A percentile compares a stretch with the other conserved stretches of the same genome.
Conservation (phyloP, 1,140 invertebrate genomes). For the Amyelois transitella region DNA sequence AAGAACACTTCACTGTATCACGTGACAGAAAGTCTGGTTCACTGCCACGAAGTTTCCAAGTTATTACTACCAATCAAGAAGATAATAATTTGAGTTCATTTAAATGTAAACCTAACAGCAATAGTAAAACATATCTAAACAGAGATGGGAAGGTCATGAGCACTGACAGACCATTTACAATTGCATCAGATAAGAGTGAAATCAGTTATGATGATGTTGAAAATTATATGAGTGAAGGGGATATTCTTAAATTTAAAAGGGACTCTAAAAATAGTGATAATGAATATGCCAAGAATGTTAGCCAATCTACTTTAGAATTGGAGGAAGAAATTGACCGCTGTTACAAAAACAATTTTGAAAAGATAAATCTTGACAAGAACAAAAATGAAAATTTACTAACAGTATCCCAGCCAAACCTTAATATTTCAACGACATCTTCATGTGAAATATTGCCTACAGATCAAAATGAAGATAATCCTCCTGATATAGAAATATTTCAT, state of each 20-base stretch:
- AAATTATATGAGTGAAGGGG: slow-evolving; percentile 69
- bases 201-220: slow-evolving; percentile 76
- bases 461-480: slow-evolving; percentile 47
- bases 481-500: slow-evolving; percentile 74
- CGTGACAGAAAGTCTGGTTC: slow-evolving; percentile 82
- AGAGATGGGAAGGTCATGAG: slow-evolving; percentile 74
- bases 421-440: slow-evolving; percentile 65
- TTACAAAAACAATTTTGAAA: slow-evolving; percentile 69
- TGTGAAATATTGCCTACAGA: slow-evolving; percentile 62
- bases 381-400: slow-evolving; percentile 53
- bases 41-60: slow-evolving; percentile 84
- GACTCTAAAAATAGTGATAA: slow-evolving; percentile 43
- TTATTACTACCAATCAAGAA: slow-evolving; percentile 67
- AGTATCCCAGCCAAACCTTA: slow-evolving; percentile 48
- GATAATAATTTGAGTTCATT: slow-evolving; percentile 52
- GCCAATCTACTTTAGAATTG: slow-evolving; percentile 68
- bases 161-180: slow-evolving; percentile 79
- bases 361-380: slow-evolving; percentile 49
- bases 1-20: slow-evolving; percentile 70
- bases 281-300: slow-evolving; percentile 72
- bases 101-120: slow-evolving; percentile 68
- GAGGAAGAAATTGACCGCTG: slow-evolving; percentile 72
- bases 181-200: slow-evolving; percentile 80
- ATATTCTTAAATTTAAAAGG: slow-evolving; percentile 76
- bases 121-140: slow-evolving; percentile 71